Evolutionary conservation across 2,113 vertebrate genomes (phyloP).

Genomic region (Lethenteron camtschaticum): DNA sequence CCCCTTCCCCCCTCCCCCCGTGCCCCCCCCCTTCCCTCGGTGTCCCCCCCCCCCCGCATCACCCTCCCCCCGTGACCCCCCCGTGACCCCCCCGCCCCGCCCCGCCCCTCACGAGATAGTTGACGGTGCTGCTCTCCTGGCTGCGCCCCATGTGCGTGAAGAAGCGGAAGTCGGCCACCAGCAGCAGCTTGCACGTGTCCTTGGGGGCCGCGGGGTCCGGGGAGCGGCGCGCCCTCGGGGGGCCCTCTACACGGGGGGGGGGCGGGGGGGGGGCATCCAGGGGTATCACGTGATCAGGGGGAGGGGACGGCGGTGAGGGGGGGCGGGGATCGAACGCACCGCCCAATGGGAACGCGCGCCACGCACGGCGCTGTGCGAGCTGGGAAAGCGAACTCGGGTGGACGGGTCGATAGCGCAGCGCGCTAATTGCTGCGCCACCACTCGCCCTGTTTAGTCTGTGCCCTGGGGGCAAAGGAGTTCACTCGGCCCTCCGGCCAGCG

Average conservation of each 20-base stretch:
- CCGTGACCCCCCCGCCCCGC: neutral
- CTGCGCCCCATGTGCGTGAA: conserved; percentile 67
- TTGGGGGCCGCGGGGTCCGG: conserved; percentile 29
- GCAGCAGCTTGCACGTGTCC: conserved; percentile 70
- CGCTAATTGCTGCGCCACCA: too few species aligned
- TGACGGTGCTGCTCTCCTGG: conserved; percentile 83
- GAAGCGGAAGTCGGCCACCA: conserved; percentile 89
- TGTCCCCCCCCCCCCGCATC: conserved; percentile 2
- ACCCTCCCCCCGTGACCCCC: neutral
- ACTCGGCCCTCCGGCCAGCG: too few species aligned
- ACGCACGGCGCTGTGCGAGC: neutral
- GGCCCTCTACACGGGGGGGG: neutral
- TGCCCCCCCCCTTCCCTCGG: neutral
- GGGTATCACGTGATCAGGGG: neutral
- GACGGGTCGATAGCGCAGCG: too few species aligned
- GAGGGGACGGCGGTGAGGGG: neutral
- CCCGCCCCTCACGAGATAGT: conserved; percentile 48
- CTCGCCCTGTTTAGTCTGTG: too few species aligned
- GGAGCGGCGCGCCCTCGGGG: conserved; percentile 1
- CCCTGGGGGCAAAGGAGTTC: too few species aligned
- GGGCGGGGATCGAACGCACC: neutral
- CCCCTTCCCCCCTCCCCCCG: neutral
- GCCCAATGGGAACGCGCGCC: neutral
- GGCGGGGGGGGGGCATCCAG: neutral
- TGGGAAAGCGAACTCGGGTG: too few species aligned